Evolutionary conservation across 2,113 vertebrate species (phyloP).

Genomic region (Pyxicephalus adspersus): DNA sequence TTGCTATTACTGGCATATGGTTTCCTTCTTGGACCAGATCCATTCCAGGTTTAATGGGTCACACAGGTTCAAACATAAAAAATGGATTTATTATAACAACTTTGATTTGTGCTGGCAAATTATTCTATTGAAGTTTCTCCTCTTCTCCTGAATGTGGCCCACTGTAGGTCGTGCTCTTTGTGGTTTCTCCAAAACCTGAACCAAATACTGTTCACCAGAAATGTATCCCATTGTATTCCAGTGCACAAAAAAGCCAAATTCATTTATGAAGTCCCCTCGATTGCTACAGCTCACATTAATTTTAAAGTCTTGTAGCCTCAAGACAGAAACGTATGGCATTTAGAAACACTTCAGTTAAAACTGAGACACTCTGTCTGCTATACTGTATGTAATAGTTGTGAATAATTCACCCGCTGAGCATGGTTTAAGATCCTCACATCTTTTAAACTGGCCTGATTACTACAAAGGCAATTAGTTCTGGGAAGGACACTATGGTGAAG

Average conservation of each 20-base stretch:
- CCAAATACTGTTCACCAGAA: too few species aligned
- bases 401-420: constrained; percentile 34
- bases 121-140: too few species aligned
- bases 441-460: constrained; percentile 25
- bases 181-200: too few species aligned
- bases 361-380: not conserved
- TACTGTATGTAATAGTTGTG: constrained; percentile 6
- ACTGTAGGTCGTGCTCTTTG: too few species aligned
- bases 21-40: too few species aligned
- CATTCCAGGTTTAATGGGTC: too few species aligned
- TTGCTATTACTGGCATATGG: too few species aligned
- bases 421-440: constrained; percentile 17
- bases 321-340: constrained; percentile 3
- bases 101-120: too few species aligned
- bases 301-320: not conserved
- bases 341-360: constrained; percentile 20
- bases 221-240: too few species aligned
- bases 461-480: constrained; percentile 24
- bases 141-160: too few species aligned
- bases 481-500: constrained; percentile 16
- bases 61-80: too few species aligned
- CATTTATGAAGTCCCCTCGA: not conserved
- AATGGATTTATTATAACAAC: too few species aligned
- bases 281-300: not conserved
- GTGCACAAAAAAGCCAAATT: not conserved